Evolutionary conservation across 2,797 vertebrate species (phyloP).

Genomic region (Gymnoscopelus microlampas): DNA sequence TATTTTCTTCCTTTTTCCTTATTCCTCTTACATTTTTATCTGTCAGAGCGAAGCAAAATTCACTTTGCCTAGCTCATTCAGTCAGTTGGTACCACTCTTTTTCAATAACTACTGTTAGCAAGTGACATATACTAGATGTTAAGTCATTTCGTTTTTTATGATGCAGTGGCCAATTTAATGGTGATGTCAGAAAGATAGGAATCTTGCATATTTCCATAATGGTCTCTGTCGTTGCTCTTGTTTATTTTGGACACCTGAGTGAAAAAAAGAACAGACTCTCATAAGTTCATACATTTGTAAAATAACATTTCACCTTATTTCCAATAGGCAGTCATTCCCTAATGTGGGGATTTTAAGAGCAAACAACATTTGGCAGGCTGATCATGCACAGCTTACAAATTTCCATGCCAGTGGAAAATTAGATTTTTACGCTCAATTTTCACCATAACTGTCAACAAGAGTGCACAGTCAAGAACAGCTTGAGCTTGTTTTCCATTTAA

Average conservation of each 20-base stretch:
- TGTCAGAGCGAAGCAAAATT: neutral
- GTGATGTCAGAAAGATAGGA: constrained; percentile 10
- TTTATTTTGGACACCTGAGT: neutral
- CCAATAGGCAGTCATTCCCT: constrained; percentile 24
- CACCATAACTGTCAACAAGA: constrained; percentile 5
- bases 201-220: neutral
- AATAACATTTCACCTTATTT: neutral
- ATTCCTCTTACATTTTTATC: too few species aligned
- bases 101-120: neutral
- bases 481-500: neutral
- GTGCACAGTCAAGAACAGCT: neutral
- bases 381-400: neutral
- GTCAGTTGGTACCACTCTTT: constrained; percentile 19
- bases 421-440: neutral
- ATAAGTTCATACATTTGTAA: neutral
- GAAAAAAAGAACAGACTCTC: neutral
- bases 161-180: neutral
- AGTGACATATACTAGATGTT: constrained; percentile 4
- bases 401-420: constrained; percentile 14
- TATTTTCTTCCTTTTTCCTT: constrained; percentile 1
- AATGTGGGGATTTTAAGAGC: constrained; percentile 8
- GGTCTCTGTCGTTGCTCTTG: neutral
- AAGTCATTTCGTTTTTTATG: neutral
- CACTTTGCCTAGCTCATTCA: neutral
- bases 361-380: constrained; percentile 21